Conservation (phyloP, 2,797 vertebrate genomes). For the Scarus forsteni region DNA sequence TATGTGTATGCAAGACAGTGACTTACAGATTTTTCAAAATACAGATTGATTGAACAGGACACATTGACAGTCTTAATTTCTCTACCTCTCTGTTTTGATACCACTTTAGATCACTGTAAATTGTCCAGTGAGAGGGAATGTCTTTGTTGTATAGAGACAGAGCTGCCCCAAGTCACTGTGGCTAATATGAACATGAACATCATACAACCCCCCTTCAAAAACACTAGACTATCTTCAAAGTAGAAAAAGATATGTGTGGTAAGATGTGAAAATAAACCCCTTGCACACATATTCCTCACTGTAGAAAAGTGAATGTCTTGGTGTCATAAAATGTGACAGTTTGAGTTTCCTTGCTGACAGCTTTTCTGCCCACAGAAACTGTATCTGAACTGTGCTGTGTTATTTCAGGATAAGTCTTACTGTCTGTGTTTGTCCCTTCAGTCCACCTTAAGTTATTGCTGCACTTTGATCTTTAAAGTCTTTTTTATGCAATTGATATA, state of each 20-base stretch:
- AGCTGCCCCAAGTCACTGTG: too few species aligned
- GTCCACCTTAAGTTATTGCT: slow-evolving; percentile 42
- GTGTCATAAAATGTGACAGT: slow-evolving; percentile 51
- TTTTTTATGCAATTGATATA: slow-evolving; percentile 57
- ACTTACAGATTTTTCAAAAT: too few species aligned
- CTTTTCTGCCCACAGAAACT: slow-evolving; percentile 15
- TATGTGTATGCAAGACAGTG: too few species aligned
- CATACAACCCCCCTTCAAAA: too few species aligned
- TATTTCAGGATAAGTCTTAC: slow-evolving; percentile 48
- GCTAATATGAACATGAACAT: too few species aligned
- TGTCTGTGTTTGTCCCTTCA: slow-evolving; percentile 32
- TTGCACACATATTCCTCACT: not conserved
- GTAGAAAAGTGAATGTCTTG: slow-evolving; percentile 33
- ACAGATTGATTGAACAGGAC: too few species aligned
- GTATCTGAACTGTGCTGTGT: slow-evolving; percentile 4
- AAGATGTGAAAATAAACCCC: not conserved
- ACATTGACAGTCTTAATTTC: too few species aligned
- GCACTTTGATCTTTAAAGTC: slow-evolving; percentile 39
- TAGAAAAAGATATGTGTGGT: slow-evolving; percentile 6
- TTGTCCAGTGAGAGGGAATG: too few species aligned
- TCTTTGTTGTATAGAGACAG: too few species aligned
- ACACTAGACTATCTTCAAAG: not conserved
- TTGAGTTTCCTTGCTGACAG: slow-evolving; percentile 27
- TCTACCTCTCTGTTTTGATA: too few species aligned
- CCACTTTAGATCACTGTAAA: too few species aligned